Conservation (phyloP, 1,140 invertebrate genomes). For the Lepidurus apus region DNA sequence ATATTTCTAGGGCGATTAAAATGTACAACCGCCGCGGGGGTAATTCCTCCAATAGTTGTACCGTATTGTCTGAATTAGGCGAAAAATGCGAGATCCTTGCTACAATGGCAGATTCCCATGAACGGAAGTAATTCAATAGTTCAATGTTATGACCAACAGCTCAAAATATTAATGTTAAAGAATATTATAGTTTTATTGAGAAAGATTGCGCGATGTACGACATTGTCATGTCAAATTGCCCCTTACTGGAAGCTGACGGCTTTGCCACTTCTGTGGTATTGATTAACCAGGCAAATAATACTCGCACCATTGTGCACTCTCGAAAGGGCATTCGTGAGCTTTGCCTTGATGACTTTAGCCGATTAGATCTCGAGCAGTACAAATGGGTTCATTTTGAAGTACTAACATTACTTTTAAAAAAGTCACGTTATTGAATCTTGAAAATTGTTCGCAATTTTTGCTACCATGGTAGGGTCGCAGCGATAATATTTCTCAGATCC, state of each 20-base stretch:
- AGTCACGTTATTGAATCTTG: no score
- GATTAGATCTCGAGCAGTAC: constrained; percentile 52
- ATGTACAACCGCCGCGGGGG: constrained; percentile 52
- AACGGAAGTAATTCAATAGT: constrained; percentile 40
- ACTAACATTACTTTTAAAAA: constrained; percentile 34
- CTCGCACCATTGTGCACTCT: constrained; percentile 58
- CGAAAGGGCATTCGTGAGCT: constrained; percentile 56
- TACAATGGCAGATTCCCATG: constrained; percentile 42
- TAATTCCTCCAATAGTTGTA: constrained; percentile 62
- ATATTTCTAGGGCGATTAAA: constrained; percentile 22
- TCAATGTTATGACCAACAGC: no score
- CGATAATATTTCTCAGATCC: constrained; percentile 49
- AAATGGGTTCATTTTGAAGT: constrained; percentile 69
- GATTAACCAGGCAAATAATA: constrained; percentile 49
- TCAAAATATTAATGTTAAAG: neutral
- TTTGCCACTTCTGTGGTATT: constrained; percentile 45
- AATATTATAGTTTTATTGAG: constrained; percentile 45
- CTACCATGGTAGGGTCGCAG: constrained; percentile 48
- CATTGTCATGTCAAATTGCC: constrained; percentile 47
- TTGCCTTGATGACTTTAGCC: constrained; percentile 53
- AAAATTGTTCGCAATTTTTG: constrained; percentile 35
- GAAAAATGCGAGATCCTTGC: constrained; percentile 55
- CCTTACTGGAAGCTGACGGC: constrained; percentile 39
- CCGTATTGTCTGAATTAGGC: constrained; percentile 57
- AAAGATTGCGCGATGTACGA: constrained; percentile 52